Percentiles rank a stretch among this genome's conserved stretches.
These are phyloP conservation scores for Noctua fimbriata DNA, from an alignment of 2,888 invertebrate genomes.

Conservation along the genomic window DNA sequence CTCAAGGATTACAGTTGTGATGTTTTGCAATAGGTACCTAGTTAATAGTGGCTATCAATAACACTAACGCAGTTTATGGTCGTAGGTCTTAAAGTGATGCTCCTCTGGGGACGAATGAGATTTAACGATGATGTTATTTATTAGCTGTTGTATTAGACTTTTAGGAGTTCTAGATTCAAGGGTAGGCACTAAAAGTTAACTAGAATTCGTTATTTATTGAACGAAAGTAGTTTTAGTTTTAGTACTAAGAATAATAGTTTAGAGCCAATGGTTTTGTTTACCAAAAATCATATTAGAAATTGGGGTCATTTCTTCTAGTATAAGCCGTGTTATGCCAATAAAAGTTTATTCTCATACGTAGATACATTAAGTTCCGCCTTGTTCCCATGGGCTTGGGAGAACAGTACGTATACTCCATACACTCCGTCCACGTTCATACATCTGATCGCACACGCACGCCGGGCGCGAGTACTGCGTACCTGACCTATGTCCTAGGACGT, in stretches of 20 bases:
- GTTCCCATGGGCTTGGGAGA: neutral
- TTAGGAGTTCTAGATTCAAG: conserved; percentile 9
- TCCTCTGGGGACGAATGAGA: conserved; percentile 34
- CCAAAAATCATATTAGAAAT: neutral
- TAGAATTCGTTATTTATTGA: conserved; percentile 15
- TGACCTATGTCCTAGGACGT: neutral
- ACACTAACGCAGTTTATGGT: conserved; percentile 25
- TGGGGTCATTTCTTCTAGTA: neutral
- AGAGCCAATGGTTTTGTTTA: neutral
- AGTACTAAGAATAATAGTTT: neutral
- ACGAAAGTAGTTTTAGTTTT: neutral
- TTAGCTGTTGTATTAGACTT: conserved; percentile 20
- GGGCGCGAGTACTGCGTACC: neutral
- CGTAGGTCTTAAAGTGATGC: neutral
- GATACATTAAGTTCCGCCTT: neutral
- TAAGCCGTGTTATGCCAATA: neutral
- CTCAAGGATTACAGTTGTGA: neutral
- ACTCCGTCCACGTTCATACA: neutral
- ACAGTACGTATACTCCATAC: neutral
- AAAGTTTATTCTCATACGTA: neutral
- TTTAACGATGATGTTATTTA: conserved; percentile 50
- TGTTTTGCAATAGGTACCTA: conserved; percentile 15
- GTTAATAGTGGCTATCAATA: conserved; percentile 30
- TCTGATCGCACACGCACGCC: neutral
- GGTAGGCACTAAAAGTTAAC: conserved; percentile 17